Evolutionary conservation across 1,140 invertebrate genomes (phyloP).

Genomic region (Coenobita brevimanus): DNA sequence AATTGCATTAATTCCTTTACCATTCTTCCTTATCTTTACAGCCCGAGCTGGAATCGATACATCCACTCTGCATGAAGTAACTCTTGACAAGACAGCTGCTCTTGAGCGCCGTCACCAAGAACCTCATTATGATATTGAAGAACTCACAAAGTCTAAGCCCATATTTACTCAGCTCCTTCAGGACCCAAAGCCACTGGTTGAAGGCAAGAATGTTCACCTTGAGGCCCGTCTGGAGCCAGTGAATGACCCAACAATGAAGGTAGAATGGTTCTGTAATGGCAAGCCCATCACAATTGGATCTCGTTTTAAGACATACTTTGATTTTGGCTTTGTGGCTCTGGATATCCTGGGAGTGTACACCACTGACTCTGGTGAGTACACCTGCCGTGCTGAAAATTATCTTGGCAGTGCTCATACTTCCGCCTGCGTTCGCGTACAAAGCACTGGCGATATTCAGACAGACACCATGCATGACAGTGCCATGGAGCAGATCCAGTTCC

Average conservation of each 20-base stretch:
- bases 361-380: slow-evolving; percentile 94
- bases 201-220: slow-evolving; percentile 93
- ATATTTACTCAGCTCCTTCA: slow-evolving; percentile 87
- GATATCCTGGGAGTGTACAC: slow-evolving; percentile 91
- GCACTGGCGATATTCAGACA: slow-evolving; percentile 88
- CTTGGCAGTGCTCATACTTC: slow-evolving; percentile 93
- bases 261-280: slow-evolving; percentile 97
- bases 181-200: slow-evolving; percentile 72
- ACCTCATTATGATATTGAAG: slow-evolving; percentile 91
- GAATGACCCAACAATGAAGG: slow-evolving; percentile 95
- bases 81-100: slow-evolving; percentile 89
- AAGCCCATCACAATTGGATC: slow-evolving; percentile 78
- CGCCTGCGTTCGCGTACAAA: slow-evolving; percentile 88
- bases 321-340: slow-evolving; percentile 93
- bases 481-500: slow-evolving; percentile 93
- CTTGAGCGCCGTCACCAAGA: slow-evolving; percentile 91
- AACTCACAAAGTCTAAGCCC: slow-evolving; percentile 94
- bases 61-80: slow-evolving; percentile 86
- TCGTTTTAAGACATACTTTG: slow-evolving; percentile 94
- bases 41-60: slow-evolving; percentile 82
- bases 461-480: slow-evolving; percentile 97
- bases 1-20: background rate
- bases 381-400: slow-evolving; percentile 92
- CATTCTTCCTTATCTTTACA: slow-evolving; percentile 73
- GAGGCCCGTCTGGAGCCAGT: slow-evolving; percentile 93